A percentile compares a stretch with the other conserved stretches of the same genome.
phyloP scores from a whole-genome alignment of 2,888 invertebrate genomes.

The Panorpa germanica region DNA sequence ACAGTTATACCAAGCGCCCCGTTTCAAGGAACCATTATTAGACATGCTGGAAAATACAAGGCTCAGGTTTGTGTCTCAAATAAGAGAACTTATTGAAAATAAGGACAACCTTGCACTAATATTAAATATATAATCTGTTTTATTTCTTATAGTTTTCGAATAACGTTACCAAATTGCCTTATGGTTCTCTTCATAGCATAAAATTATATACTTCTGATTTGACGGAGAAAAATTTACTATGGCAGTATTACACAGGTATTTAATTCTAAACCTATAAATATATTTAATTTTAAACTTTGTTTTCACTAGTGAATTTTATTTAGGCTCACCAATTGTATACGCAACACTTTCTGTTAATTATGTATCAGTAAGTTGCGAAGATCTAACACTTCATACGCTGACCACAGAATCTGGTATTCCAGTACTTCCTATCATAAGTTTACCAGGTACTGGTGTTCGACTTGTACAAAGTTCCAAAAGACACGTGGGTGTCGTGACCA shows the following conservation, averaged over 20 bases:
- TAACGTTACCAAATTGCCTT: neutral
- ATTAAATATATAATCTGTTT: neutral
- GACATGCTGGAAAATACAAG: constrained; percentile 26
- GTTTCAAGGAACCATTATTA: constrained; percentile 26
- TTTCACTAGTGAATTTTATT: constrained; percentile 3
- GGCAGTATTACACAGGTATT: neutral
- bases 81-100: neutral
- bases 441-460: constrained; percentile 18
- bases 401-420: constrained; percentile 19
- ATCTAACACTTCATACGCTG: constrained; percentile 21
- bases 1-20: constrained; percentile 24
- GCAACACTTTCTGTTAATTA: constrained; percentile 22
- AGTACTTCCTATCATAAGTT: constrained; percentile 20
- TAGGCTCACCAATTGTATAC: constrained; percentile 22
- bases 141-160: constrained; percentile 2
- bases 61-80: constrained; percentile 22
- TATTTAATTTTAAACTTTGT: too few species aligned
- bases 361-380: constrained; percentile 21
- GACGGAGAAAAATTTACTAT: neutral
- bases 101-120: neutral
- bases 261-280: too few species aligned
- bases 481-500: constrained; percentile 21
- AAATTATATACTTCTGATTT: neutral
- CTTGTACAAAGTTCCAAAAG: constrained; percentile 19
- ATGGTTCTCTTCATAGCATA: constrained; percentile 1